A percentile compares a stretch with the other conserved stretches of the same genome.
Conservation (phyloP, 2,797 vertebrate species). For the Aulostomus chinensis region DNA sequence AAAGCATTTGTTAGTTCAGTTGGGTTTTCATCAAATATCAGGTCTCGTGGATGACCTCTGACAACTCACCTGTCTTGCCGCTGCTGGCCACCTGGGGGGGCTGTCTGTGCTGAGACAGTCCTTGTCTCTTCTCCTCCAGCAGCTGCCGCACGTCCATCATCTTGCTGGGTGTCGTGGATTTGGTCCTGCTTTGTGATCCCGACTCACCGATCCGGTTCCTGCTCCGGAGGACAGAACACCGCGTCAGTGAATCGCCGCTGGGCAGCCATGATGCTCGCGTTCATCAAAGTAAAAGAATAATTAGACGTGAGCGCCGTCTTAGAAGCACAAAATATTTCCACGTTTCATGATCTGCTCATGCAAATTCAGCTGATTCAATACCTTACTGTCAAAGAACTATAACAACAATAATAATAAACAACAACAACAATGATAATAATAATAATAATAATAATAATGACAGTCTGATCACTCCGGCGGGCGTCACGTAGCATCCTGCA, state of each 20-base stretch:
- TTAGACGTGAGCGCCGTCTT: too few relatives aligned
- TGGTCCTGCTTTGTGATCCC: constrained; percentile 75
- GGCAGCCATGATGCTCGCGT: too few relatives aligned
- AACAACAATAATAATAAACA: too few relatives aligned
- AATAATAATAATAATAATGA: too few relatives aligned
- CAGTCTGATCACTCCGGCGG: too few relatives aligned
- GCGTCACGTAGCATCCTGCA: too few relatives aligned
- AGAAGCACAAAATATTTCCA: too few relatives aligned
- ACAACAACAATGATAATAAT: too few relatives aligned
- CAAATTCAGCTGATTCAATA: too few relatives aligned
- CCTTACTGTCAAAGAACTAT: too few relatives aligned
- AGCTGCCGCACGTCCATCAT: constrained; percentile 91
- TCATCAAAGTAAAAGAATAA: too few relatives aligned
- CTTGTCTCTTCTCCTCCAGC: constrained; percentile 93
- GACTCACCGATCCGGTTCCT: constrained; percentile 91
- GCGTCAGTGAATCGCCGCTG: neutral
- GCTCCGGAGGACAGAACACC: neutral
- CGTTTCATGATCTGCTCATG: too few relatives aligned
- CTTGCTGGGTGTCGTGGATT: constrained; percentile 81
- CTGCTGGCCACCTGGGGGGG: constrained; percentile 54
- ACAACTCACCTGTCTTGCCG: constrained; percentile 85
- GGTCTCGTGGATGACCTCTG: neutral
- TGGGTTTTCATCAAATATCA: neutral
- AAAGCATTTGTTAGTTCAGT: neutral
- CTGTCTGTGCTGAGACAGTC: constrained; percentile 70